A percentile compares a stretch with the other conserved stretches of the same genome.
phyloP scores from a whole-genome alignment of 37 sponge, comb jelly and placozoan species.

The Axinella damicornis region DNA sequence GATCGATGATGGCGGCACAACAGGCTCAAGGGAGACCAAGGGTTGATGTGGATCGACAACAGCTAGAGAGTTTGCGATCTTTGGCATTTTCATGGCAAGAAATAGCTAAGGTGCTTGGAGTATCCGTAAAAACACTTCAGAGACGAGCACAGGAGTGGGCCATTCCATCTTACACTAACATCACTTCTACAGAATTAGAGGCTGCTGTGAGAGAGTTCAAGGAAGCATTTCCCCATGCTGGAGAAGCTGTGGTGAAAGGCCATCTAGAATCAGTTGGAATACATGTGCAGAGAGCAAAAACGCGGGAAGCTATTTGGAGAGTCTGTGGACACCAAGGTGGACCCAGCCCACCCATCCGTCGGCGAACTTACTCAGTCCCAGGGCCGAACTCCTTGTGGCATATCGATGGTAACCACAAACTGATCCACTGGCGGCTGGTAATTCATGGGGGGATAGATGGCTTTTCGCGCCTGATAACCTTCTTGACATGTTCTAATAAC shows the following conservation, averaged over 20 bases:
- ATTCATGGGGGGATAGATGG: constrained; percentile 42
- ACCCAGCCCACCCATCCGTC: not conserved
- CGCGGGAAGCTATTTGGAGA: not conserved
- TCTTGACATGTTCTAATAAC: constrained; percentile 33
- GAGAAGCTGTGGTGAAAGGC: constrained; percentile 28
- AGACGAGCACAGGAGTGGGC: constrained; percentile 20
- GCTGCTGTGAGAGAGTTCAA: not conserved
- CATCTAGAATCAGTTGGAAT: not conserved
- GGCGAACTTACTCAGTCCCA: constrained; percentile 22
- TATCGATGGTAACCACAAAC: constrained; percentile 41
- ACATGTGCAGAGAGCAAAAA: not conserved
- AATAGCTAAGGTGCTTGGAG: not conserved
- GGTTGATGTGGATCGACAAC: constrained; percentile 1
- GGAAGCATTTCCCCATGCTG: constrained; percentile 8
- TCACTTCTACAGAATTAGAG: constrained; percentile 14
- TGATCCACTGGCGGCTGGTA: constrained; percentile 28
- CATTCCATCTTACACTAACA: not conserved
- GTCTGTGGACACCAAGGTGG: not conserved
- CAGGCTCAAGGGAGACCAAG: constrained; percentile 40
- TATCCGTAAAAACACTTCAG: constrained; percentile 19
- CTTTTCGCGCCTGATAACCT: constrained; percentile 38
- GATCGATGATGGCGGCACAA: too few relatives aligned
- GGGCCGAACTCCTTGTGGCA: too few relatives aligned
- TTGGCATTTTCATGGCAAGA: constrained; percentile 12
- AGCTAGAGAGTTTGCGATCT: not conserved